Conservation (phyloP, 2,113 vertebrate species). For the Rhizomys pruinosus region DNA sequence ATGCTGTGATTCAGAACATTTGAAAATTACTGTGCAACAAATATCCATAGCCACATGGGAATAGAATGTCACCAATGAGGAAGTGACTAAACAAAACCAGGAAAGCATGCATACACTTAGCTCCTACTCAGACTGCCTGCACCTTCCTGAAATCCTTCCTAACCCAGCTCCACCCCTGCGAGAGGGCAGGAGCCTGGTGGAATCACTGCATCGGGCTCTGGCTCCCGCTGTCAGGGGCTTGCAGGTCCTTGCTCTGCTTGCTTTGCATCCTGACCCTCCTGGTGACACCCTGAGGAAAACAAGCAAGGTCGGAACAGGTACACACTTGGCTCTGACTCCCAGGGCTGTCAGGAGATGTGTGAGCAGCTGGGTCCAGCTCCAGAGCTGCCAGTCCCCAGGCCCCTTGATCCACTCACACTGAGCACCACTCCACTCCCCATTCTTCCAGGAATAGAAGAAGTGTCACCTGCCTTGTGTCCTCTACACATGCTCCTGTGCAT, state of each 20-base stretch:
- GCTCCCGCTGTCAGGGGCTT: not conserved
- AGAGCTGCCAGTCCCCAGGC: not conserved
- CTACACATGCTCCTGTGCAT: not conserved
- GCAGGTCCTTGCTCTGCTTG: fast-evolving
- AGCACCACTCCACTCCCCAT: not conserved
- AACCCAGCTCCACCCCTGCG: not conserved
- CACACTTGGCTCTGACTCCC: not conserved
- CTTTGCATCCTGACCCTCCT: no score
- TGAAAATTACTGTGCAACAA: not conserved
- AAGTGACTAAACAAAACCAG: not conserved
- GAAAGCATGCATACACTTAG: no score
- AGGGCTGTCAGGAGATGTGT: not conserved
- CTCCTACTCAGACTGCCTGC: not conserved
- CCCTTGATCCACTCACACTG: not conserved
- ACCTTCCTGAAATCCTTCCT: not conserved
- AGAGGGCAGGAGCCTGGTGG: no score
- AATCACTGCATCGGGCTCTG: no score
- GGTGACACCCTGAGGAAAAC: not conserved
- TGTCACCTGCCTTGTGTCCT: not conserved
- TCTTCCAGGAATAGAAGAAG: not conserved
- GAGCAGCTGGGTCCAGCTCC: not conserved
- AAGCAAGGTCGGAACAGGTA: no score
- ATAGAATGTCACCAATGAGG: no score
- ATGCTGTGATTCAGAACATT: no score
- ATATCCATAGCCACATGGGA: not conserved